Evolutionary conservation across 1,140 invertebrate species (phyloP).

Genomic region (Diabrotica undecimpunctata): DNA sequence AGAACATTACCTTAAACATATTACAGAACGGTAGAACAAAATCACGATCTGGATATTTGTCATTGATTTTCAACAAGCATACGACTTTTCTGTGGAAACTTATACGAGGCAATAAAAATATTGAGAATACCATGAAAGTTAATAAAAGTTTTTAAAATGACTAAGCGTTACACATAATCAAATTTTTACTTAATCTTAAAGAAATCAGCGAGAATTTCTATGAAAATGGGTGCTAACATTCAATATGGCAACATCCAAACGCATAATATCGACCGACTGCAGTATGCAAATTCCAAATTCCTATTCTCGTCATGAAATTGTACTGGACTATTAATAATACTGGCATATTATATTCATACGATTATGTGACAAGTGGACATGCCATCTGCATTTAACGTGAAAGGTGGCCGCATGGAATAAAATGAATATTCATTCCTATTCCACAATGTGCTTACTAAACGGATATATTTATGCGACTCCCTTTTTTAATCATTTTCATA

Average conservation of each 20-base stretch:
- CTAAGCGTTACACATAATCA: too few relatives aligned
- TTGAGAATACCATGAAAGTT: too few relatives aligned
- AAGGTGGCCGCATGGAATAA: conserved; percentile 8
- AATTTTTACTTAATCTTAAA: too few relatives aligned
- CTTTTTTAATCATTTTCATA: background rate
- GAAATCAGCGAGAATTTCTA: too few relatives aligned
- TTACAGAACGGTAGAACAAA: too few relatives aligned
- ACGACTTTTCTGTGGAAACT: too few relatives aligned
- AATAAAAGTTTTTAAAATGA: too few relatives aligned
- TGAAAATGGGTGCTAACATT: too few relatives aligned
- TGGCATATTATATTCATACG: conserved; percentile 18
- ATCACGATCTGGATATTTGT: too few relatives aligned
- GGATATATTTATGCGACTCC: conserved; percentile 7
- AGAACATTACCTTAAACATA: too few relatives aligned
- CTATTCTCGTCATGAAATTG: conserved; percentile 18
- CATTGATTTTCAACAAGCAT: too few relatives aligned
- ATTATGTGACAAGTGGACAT: conserved; percentile 22
- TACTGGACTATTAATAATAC: conserved; percentile 20
- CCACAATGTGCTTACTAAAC: conserved; percentile 6
- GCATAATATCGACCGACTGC: conserved; percentile 5
- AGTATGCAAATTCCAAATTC: conserved; percentile 19
- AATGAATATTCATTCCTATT: conserved; percentile 21
- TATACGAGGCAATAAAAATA: too few relatives aligned
- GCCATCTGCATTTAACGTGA: conserved; percentile 21
- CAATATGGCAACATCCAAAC: background rate